A percentile compares a stretch with the other conserved stretches of the same genome.
These are phyloP conservation scores for Pheosia tremula DNA, from an alignment of 2,888 invertebrate genomes.

Conservation along the genomic window DNA sequence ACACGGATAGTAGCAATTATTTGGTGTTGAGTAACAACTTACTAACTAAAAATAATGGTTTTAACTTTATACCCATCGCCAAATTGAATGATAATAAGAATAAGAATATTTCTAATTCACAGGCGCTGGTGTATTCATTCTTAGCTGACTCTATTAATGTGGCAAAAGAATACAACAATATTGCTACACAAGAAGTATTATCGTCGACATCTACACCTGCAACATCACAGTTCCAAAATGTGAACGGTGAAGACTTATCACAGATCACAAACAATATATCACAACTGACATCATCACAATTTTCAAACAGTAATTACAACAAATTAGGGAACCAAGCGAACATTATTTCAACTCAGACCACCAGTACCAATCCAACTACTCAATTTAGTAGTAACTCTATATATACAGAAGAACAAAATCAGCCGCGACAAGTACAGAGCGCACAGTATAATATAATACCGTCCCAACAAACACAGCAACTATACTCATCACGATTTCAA, in stretches of 20 bases:
- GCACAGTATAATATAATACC: slow-evolving; percentile 43
- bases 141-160: slow-evolving; percentile 75
- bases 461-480: slow-evolving; percentile 43
- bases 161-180: slow-evolving; percentile 71
- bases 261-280: slow-evolving; percentile 67
- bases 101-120: slow-evolving; percentile 75
- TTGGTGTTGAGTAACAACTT: slow-evolving; percentile 68
- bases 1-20: slow-evolving; percentile 77
- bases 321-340: slow-evolving; percentile 32
- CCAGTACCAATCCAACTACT: slow-evolving; percentile 34
- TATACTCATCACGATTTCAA: slow-evolving; percentile 47
- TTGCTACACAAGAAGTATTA: slow-evolving; percentile 60
- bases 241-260: slow-evolving; percentile 61
- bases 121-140: slow-evolving; percentile 77
- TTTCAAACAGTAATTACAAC: slow-evolving; percentile 43
- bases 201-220: slow-evolving; percentile 52
- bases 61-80: slow-evolving; percentile 68
- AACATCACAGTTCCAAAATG: slow-evolving; percentile 51
- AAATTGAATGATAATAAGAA: slow-evolving; percentile 66
- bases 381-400: slow-evolving; percentile 41
- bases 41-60: slow-evolving; percentile 39
- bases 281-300: slow-evolving; percentile 72
- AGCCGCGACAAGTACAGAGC: slow-evolving; percentile 39
- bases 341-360: slow-evolving; percentile 35
- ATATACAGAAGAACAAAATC: slow-evolving; percentile 38